Conservation (phyloP, 2,797 vertebrate species). For the Amblyraja radiata region DNA sequence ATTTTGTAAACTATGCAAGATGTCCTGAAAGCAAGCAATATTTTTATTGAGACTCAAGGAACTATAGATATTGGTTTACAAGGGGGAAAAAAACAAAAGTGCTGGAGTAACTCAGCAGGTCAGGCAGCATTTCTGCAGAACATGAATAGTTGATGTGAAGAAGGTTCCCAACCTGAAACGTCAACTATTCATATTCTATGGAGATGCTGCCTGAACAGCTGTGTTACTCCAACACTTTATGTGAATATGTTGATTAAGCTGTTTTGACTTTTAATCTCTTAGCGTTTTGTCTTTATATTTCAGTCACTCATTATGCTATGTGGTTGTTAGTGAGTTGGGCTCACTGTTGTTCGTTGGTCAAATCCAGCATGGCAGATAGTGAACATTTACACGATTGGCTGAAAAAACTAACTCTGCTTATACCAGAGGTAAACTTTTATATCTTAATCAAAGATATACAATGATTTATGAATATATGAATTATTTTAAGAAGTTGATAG, state of each 20-base stretch:
- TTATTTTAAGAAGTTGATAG: neutral
- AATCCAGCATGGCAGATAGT: slow-evolving; percentile 93
- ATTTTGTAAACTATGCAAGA: neutral
- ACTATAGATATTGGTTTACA: too few species aligned
- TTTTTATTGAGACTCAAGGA: neutral
- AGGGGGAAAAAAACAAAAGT: too few species aligned
- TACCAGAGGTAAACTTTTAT: slow-evolving; percentile 77
- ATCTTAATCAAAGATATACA: neutral
- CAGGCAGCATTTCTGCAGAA: too few species aligned
- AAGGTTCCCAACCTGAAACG: too few species aligned
- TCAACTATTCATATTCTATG: too few species aligned
- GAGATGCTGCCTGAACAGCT: too few species aligned
- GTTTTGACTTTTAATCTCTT: neutral
- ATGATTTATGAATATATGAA: neutral
- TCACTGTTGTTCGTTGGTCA: slow-evolving; percentile 89
- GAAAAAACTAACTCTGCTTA: slow-evolving; percentile 89
- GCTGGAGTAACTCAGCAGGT: too few species aligned
- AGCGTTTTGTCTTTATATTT: slow-evolving; percentile 38
- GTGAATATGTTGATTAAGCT: neutral
- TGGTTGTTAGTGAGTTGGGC: slow-evolving; percentile 98
- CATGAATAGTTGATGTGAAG: too few species aligned
- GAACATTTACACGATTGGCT: slow-evolving; percentile 95
- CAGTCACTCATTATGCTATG: slow-evolving; percentile 98
- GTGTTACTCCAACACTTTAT: too few species aligned
- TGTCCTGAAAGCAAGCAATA: neutral